Evolutionary conservation across 2,797 vertebrate species (phyloP), one percentile per base, ranked within the genome.

Genomic region (Xerus rutilus): DNA sequence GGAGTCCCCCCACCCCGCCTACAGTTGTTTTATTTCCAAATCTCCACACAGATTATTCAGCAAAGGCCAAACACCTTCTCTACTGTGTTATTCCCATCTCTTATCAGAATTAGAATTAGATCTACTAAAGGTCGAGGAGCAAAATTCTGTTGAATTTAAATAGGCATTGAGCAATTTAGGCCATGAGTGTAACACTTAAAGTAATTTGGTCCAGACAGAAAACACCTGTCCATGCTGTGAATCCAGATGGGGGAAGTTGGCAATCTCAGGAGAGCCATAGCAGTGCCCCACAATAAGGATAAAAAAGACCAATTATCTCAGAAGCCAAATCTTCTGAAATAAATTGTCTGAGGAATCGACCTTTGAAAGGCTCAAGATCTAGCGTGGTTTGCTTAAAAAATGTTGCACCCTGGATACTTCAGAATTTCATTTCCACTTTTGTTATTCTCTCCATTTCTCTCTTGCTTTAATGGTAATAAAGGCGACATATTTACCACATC

Each of bases 61-160:
- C 82, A 95, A 89, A 96, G 47, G 74, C 52, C 28, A 88, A 57
- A 35, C 15, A 59, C 57, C 5, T 86, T 96, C n/a, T 96, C 67
- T 74, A 69, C 21, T 92, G 52, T 93, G 57, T 81, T 90, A 82
- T 88, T 93, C 57, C 54, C 47, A 79, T 93, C 6, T 93, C 35
- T 89, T 89, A 59, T 90, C 74, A 94, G 78, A 96, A 93, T 88
- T 95, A 72, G 84, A 96, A 91, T 95, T 92, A 96, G 32, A 79
- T 73, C 17, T 69, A 87, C 70, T 92, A 91, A 96, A 96, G 83
- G 62, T 95, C 2, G 9, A 89, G 83, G 83, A 82, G 35, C 54
- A 93, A 96, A 97, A 87, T 90, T 88, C 39, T 77, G 78, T 93
- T 96, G 88, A 90, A 97, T 97, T 95, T 96, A 95, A 96, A 91